Conservation (phyloP, 2,797 vertebrate species). For the Paratrypauchen microcephalus region DNA sequence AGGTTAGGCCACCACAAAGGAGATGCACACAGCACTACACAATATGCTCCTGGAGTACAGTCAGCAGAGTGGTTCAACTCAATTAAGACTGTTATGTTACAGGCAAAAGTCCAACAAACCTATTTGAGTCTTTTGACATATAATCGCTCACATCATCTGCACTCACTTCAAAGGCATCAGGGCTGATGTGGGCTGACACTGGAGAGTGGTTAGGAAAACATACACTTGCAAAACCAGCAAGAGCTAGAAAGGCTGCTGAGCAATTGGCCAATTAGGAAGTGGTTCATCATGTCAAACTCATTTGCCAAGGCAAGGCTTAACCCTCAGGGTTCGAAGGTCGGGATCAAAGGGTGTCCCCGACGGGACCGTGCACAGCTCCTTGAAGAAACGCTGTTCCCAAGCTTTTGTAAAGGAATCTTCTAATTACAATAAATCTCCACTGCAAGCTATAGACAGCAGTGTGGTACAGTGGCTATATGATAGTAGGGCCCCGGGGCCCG, state of each 20-base stretch:
- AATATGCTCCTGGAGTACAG: neutral
- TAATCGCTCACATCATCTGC: constrained; percentile 13
- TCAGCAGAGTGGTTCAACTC: constrained; percentile 5
- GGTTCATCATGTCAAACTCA: constrained; percentile 78
- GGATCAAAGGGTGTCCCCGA: constrained; percentile 80
- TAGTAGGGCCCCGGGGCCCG: constrained; percentile 66
- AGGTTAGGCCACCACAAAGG: constrained; percentile 36
- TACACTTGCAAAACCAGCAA: constrained; percentile 67
- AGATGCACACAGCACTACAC: constrained; percentile 19
- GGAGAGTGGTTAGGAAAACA: constrained; percentile 46
- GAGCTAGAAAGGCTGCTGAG: constrained; percentile 53
- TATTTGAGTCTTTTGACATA: constrained; percentile 8
- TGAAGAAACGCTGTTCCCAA: constrained; percentile 76
- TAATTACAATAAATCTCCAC: constrained; percentile 83
- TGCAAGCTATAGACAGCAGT: constrained; percentile 70
- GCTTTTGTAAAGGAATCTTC: constrained; percentile 82
- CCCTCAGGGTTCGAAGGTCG: constrained; percentile 73
- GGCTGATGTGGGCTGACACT: constrained; percentile 32
- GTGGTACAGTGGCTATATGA: constrained; percentile 78
- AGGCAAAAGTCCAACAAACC: constrained; percentile 6
- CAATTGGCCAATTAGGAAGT: constrained; percentile 79
- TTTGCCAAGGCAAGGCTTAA: constrained; percentile 81
- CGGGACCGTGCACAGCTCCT: constrained; percentile 71
- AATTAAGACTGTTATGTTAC: constrained; percentile 18
- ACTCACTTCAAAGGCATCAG: constrained; percentile 24